phyloP scores from a whole-genome alignment of 2,888 invertebrate species.

The Villa cingulata region DNA sequence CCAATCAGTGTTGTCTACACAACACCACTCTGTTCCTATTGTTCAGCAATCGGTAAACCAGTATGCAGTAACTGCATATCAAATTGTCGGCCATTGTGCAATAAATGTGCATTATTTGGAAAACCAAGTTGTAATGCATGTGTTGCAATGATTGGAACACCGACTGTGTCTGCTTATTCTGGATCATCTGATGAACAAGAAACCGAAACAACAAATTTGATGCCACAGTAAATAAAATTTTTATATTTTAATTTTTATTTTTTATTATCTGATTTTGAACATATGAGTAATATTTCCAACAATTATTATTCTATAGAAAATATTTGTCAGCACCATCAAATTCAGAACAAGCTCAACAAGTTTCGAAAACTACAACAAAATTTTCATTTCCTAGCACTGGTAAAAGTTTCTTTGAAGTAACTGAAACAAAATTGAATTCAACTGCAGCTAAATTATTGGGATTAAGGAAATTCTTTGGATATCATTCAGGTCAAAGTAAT shows the following conservation, averaged over 20 bases:
- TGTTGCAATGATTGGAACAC: not conserved
- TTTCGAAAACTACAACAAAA: not conserved
- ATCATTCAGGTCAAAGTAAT: no score
- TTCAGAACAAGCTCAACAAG: not conserved
- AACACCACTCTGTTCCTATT: not conserved
- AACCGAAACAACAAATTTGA: not conserved
- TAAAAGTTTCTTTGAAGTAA: not conserved
- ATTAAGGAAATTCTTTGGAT: not conserved
- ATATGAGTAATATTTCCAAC: no score
- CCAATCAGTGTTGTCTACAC: not conserved
- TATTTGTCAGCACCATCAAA: no score
- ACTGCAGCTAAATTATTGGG: not conserved
- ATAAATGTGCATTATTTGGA: not conserved
- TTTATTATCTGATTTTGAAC: no score
- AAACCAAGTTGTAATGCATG: not conserved
- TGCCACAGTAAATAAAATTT: not conserved
- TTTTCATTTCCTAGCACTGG: not conserved
- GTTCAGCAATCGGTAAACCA: conserved; percentile 1
- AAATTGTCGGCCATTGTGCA: not conserved
- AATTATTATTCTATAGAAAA: no score
- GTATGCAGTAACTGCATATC: not conserved
- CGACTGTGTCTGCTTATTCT: not conserved
- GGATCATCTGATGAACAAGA: not conserved
- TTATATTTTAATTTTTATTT: not conserved
- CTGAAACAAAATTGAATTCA: not conserved